Base-by-base conservation (phyloP, 2,113 vertebrate species). In the Alethe castanea region DNA sequence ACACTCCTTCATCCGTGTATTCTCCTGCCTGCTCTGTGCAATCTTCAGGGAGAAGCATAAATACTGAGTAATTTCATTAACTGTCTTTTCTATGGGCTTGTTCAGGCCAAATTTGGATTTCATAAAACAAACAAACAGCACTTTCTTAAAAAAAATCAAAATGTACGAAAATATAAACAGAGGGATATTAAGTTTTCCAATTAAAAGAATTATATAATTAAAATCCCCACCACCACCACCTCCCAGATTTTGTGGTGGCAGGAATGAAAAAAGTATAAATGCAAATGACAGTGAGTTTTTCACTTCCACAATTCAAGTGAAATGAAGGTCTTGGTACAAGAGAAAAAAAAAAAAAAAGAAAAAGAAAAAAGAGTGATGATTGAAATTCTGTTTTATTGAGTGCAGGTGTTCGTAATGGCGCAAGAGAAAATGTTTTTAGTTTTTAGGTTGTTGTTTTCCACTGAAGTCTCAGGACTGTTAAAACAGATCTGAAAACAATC, bases 51-150 rank as follows among this genome's bases (percentile, higher is more conserved):
- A 94, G 77, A 95, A 91, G 53, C 40, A 81, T 95, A 94, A 97
- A 96, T 80, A 90, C 65, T 18, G 53, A 90, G 71, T 78, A 86
- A 94, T 94, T 92, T 93, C 57, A 78, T 91, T 84, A 92, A 89
- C 64, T 92, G 61, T 8, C 57, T 95, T 22, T 83, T 81, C 76
- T 64, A 45, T 42, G 69, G 72, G 72, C 86, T 96, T 96, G 92
- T 94, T 90, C 82, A 74, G 82, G 80, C 90, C 92, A 81, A 93
- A 94, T 93, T 81, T 61, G 84, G 72, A 81, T 94, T 90, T 92
- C 66, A 54, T 73, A 92, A 92, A 96, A 86, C 67, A 95, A 95
- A 94, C 42, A 92, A 95, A 90, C 85, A 93, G 15, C 71, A 25
- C 57, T 44, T 72, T 48, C 50, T 52, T 28, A 56, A 56, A 36